Conservation (phyloP, 1,140 invertebrate species). For the Lerema accius region DNA sequence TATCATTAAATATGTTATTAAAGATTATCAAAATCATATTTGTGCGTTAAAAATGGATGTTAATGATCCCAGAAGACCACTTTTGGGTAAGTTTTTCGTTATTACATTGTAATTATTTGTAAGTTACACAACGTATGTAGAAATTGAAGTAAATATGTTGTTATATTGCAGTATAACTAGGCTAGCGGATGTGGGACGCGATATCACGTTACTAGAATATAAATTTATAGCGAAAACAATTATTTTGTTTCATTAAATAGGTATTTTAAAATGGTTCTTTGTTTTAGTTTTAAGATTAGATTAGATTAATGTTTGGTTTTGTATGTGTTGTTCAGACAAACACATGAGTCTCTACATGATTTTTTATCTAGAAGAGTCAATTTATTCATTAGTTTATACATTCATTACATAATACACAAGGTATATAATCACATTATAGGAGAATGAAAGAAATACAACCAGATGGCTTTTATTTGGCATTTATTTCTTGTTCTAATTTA, state of each 20-base stretch:
- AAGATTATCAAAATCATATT: conserved; percentile 13
- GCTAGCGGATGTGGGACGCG: conserved; percentile 20
- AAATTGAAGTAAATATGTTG: conserved; percentile 23
- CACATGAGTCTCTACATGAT: too few relatives aligned
- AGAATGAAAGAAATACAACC: too few relatives aligned
- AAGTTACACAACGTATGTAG: conserved; percentile 13
- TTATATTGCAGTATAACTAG: conserved; percentile 23
- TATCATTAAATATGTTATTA: conserved; percentile 2
- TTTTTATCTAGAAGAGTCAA: too few relatives aligned
- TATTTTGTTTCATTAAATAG: conserved; percentile 1
- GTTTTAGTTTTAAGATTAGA: background rate
- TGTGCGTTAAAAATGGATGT: conserved; percentile 47
- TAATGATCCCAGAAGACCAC: conserved; percentile 59
- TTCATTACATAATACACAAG: too few relatives aligned
- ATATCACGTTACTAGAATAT: background rate
- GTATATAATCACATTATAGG: too few relatives aligned
- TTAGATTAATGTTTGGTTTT: background rate
- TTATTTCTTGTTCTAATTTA: too few relatives aligned
- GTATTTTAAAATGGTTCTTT: conserved; percentile 2
- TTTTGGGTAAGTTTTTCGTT: conserved; percentile 51
- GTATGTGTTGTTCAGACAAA: background rate
- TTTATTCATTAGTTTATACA: too few relatives aligned
- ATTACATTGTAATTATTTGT: background rate
- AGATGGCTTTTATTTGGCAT: too few relatives aligned
- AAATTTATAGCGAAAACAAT: background rate